A percentile compares a stretch with the other conserved stretches of the same genome.
phyloP scores from a whole-genome alignment of 1,140 invertebrate species.

The Magallana angulata region DNA sequence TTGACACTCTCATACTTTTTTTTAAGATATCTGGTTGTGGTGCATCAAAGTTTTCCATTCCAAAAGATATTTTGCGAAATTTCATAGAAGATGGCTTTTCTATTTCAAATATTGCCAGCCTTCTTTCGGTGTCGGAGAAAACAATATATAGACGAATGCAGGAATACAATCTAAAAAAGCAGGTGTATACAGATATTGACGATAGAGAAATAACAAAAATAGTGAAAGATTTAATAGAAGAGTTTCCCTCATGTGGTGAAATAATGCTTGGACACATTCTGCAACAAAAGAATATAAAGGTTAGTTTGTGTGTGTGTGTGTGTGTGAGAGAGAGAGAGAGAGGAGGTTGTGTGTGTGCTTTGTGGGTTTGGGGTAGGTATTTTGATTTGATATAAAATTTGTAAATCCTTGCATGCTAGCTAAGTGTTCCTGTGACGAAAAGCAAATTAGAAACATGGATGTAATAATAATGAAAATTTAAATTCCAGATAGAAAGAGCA shows the following conservation, averaged over 20 bases:
- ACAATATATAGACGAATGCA: slow-evolving; percentile 46
- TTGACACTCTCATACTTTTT: background rate
- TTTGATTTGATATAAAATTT: no score
- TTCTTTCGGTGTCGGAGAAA: slow-evolving; percentile 36
- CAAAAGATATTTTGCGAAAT: slow-evolving; percentile 2
- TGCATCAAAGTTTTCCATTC: slow-evolving; percentile 15
- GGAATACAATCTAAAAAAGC: background rate
- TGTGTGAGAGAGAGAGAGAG: no score
- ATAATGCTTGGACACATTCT: background rate
- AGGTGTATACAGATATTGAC: background rate
- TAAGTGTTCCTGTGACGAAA: no score
- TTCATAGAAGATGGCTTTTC: slow-evolving; percentile 41
- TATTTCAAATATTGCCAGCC: slow-evolving; percentile 37
- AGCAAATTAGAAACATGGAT: background rate
- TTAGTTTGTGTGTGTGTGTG: background rate
- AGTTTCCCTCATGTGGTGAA: slow-evolving; percentile 13
- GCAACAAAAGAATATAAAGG: slow-evolving; percentile 8
- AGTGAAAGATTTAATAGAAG: background rate
- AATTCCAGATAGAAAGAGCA: background rate
- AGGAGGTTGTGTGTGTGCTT: no score
- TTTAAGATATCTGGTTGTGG: slow-evolving; percentile 16
- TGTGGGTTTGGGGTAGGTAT: no score
- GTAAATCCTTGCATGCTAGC: no score
- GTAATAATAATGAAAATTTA: background rate
- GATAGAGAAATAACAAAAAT: background rate